Percentiles rank a stretch among this genome's conserved stretches.
Evolutionary conservation across 2,113 vertebrate species (phyloP).

Genomic region (Onychostruthus taczanowskii): DNA sequence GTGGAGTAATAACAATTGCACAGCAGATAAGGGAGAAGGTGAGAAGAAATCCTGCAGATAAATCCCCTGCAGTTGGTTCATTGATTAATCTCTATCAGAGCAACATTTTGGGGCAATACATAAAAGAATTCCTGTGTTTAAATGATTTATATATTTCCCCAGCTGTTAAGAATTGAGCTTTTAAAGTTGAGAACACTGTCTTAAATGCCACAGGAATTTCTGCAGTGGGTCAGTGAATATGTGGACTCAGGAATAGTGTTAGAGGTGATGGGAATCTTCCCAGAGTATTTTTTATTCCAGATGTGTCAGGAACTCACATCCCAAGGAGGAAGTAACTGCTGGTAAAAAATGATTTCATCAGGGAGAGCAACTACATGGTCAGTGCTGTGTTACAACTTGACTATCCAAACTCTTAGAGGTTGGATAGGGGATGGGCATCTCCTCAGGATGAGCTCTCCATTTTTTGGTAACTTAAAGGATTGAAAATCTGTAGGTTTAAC

Average conservation of each 20-base stretch:
- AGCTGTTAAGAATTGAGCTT: not conserved
- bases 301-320: not conserved
- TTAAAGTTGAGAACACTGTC: not conserved
- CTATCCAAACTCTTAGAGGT: not conserved
- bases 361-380: not conserved
- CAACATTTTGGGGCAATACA: not conserved
- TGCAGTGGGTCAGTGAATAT: not conserved
- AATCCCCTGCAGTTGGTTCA: not conserved
- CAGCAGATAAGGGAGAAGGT: not conserved
- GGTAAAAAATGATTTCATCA: not conserved
- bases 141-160: not conserved
- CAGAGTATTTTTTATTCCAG: not conserved
- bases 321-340: not conserved
- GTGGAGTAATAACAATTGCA: not conserved
- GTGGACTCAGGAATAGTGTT: not conserved
- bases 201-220: not conserved
- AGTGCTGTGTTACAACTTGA: rapidly evolving
- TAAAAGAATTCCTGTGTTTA: not conserved
- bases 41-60: not conserved
- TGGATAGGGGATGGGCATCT: not conserved
- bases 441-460: not conserved
- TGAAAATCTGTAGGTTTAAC: not conserved
- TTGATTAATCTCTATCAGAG: not conserved
- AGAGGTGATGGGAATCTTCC: not conserved
- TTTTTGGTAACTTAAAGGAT: not conserved